Evolutionary conservation across 2,797 vertebrate genomes (phyloP).

Genomic region (Crenuchus spilurus): DNA sequence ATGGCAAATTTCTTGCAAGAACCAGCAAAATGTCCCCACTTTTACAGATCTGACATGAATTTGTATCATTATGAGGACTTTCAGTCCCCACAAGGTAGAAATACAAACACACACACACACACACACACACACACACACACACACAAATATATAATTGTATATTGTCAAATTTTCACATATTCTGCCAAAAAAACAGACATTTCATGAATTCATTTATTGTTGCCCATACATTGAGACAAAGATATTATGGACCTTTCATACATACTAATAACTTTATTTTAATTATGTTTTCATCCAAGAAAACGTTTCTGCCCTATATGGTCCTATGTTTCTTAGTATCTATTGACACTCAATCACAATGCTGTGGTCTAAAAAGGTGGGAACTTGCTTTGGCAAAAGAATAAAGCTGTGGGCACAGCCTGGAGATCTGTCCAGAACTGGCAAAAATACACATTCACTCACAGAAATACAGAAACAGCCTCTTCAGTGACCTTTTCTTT

Average conservation of each 20-base stretch:
- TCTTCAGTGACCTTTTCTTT: slow-evolving; percentile 15
- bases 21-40: no score
- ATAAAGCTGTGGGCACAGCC: slow-evolving; percentile 38
- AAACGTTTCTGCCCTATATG: slow-evolving; percentile 8
- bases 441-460: slow-evolving; percentile 30
- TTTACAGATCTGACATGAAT: no score
- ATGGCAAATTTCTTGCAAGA: no score
- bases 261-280: slow-evolving; percentile 20
- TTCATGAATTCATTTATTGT: slow-evolving; percentile 51
- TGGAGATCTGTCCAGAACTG: slow-evolving; percentile 28
- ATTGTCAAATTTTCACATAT: no score
- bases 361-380: slow-evolving; percentile 52
- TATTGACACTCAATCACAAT: slow-evolving; percentile 55
- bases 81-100: no score
- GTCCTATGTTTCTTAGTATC: slow-evolving; percentile 33
- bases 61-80: no score
- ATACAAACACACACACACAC: no score
- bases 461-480: slow-evolving; percentile 16
- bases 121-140: no score
- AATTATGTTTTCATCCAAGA: slow-evolving; percentile 26
- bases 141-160: no score
- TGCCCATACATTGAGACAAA: slow-evolving; percentile 42
- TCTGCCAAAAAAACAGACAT: not conserved
- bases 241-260: slow-evolving; percentile 25
- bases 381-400: slow-evolving; percentile 53